Conservation (phyloP, 2,797 vertebrate species). For the Limosa lapponica region DNA sequence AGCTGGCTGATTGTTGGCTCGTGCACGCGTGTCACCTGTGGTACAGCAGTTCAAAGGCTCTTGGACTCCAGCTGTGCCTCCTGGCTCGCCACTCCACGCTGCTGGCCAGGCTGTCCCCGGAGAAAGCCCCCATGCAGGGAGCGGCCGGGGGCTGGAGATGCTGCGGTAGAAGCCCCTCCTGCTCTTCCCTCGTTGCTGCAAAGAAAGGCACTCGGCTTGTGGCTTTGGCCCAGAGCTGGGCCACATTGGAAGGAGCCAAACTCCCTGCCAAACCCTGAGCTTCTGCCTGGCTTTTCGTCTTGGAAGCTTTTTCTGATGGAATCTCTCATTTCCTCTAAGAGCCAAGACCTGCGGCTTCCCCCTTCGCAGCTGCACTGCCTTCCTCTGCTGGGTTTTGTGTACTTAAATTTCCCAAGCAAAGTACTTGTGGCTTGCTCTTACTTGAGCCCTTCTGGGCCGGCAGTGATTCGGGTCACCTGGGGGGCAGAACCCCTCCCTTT, state of each 20-base stretch:
- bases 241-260: background rate
- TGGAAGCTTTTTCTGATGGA: background rate
- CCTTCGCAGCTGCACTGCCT: background rate
- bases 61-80: background rate
- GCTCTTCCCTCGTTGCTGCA: background rate
- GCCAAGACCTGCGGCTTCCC: background rate
- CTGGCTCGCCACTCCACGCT: background rate
- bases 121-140: rapidly evolving
- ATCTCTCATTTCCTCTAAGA: background rate
- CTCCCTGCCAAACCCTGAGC: slow-evolving; percentile 5
- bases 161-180: background rate
- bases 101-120: background rate
- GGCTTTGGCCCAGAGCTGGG: background rate
- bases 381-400: background rate
- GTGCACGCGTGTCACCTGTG: background rate
- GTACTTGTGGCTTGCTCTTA: background rate
- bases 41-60: background rate
- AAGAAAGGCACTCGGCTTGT: background rate
- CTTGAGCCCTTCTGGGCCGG: background rate
- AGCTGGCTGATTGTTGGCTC: background rate
- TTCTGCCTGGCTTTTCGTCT: slow-evolving; percentile 48
- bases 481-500: rapidly evolving
- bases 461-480: background rate
- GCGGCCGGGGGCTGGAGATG: background rate
- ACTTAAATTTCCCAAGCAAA: background rate